These are phyloP conservation scores for Sarcoramphus papa DNA, from an alignment of 2,797 vertebrate species.

Conservation along the genomic window DNA sequence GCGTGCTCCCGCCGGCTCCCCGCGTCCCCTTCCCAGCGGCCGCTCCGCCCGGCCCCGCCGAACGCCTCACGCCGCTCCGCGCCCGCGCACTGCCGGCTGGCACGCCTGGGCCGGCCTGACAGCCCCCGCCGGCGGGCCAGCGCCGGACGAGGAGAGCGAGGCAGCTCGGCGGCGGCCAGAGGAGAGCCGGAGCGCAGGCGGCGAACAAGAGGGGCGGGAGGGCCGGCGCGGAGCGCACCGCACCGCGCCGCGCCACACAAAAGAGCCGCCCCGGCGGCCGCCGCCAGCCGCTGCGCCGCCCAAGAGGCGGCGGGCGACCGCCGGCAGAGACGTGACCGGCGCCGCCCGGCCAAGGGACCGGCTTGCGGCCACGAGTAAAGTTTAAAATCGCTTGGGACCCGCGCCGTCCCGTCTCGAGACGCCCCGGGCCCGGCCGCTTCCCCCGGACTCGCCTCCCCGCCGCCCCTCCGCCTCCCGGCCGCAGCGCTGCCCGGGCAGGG, in stretches of 20 bases:
- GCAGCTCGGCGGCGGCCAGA: neutral
- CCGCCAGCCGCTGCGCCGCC: neutral
- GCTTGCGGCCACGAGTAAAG: constrained; percentile 15
- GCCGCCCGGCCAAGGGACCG: neutral
- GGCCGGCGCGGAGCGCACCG: neutral
- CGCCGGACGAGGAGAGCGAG: neutral
- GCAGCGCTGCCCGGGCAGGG: neutral
- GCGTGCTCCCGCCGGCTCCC: too few relatives aligned
- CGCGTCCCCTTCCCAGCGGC: neutral
- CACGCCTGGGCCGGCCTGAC: neutral
- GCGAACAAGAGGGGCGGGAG: neutral
- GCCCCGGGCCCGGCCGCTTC: neutral
- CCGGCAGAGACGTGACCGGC: neutral
- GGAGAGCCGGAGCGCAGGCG: neutral
- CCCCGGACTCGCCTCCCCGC: neutral
- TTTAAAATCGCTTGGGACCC: constrained; percentile 33
- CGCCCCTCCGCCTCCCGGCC: neutral
- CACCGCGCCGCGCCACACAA: constrained; percentile 41
- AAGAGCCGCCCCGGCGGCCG: constrained; percentile 17
- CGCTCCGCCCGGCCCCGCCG: neutral
- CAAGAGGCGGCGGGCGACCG: neutral
- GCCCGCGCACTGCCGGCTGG: neutral
- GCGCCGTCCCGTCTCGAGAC: neutral
- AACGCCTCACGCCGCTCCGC: neutral
- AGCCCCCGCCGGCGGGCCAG: neutral